Conservation (phyloP, 2,797 vertebrate species). For the Graptemys geographica region DNA sequence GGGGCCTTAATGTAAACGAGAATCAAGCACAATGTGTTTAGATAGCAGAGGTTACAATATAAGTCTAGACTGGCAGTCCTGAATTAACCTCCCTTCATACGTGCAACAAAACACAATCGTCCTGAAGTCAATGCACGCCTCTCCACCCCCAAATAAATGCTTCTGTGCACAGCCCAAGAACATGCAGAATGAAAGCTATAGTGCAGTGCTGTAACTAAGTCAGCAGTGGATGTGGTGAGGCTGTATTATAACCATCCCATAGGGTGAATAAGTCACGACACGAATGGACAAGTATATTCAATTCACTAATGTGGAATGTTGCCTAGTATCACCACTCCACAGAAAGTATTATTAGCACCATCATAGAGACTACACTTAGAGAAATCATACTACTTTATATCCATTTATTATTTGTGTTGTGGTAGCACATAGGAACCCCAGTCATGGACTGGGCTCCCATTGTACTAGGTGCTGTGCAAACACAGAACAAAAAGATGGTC, state of each 20-base stretch:
- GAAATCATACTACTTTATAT: conserved; percentile 46
- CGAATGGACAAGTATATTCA: not conserved
- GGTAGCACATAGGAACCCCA: conserved; percentile 58
- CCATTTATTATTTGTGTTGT: conserved; percentile 70
- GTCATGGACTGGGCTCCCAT: not conserved
- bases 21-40: not conserved
- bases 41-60: fast-evolving
- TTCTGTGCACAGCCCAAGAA: not conserved
- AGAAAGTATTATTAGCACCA: not conserved
- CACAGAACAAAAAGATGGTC: not conserved
- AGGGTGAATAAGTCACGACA: fast-evolving
- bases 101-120: not conserved
- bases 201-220: not conserved
- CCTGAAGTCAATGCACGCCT: not conserved
- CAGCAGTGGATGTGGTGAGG: not conserved
- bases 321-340: not conserved
- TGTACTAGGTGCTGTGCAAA: conserved; percentile 9
- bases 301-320: fast-evolving
- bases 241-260: not conserved
- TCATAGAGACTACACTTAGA: not conserved
- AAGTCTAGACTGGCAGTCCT: not conserved
- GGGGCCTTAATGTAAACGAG: not conserved
- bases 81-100: not conserved
- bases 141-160: fast-evolving
- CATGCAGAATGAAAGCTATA: not conserved